Conservation (phyloP, 2,888 invertebrate genomes). For the Cosmopolites sordidus region DNA sequence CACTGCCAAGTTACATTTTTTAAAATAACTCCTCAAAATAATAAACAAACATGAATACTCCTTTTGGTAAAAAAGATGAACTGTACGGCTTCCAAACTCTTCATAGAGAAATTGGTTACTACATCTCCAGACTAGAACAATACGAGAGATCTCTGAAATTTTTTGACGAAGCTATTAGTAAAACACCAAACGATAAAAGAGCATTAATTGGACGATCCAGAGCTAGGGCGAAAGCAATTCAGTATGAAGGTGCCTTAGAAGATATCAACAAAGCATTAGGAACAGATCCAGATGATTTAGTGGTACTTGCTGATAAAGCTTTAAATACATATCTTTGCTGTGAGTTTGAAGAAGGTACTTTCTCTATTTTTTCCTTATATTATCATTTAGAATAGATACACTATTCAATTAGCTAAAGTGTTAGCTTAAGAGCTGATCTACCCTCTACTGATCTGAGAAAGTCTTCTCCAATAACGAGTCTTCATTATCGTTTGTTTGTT, state of each 20-base stretch:
- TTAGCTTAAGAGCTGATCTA: no score
- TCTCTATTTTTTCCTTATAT: background rate
- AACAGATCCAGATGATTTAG: constrained; percentile 39
- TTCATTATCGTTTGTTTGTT: no score
- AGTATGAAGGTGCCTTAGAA: constrained; percentile 53
- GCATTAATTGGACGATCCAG: constrained; percentile 54
- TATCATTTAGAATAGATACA: no score
- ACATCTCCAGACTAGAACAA: constrained; percentile 40
- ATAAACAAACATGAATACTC: background rate
- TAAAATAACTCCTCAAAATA: no score
- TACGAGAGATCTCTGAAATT: constrained; percentile 42
- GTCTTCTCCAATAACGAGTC: no score
- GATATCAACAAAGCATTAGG: constrained; percentile 51
- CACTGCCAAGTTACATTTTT: background rate
- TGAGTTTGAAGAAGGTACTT: constrained; percentile 44
- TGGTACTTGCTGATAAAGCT: constrained; percentile 41
- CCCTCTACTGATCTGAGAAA: no score
- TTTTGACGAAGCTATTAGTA: constrained; percentile 40
- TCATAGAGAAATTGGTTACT: constrained; percentile 43
- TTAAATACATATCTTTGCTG: constrained; percentile 43
- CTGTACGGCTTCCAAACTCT: constrained; percentile 39
- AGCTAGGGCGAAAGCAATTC: constrained; percentile 53
- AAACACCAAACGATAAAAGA: constrained; percentile 49
- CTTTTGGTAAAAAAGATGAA: constrained; percentile 36
- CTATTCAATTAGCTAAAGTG: no score